Evolutionary conservation across 2,113 vertebrate genomes (phyloP).

Genomic region (Ondatra zibethicus): DNA sequence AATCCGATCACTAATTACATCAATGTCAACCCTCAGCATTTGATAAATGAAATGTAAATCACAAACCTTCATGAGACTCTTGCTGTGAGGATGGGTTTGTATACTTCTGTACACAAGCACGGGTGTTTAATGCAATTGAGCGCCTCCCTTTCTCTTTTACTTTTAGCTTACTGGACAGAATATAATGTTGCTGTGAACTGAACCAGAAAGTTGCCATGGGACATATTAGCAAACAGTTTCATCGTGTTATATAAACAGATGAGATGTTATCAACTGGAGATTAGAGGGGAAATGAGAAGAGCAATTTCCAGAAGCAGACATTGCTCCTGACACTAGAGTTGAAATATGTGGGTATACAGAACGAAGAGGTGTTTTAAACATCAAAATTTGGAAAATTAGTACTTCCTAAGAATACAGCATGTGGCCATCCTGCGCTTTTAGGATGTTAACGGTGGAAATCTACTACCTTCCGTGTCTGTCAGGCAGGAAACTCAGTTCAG

Average conservation of each 20-base stretch:
- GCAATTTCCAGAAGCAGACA: conserved; percentile 43
- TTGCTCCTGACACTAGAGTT: background rate
- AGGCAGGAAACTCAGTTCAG: conserved; percentile 5
- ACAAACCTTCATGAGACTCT: background rate
- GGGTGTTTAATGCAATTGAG: background rate
- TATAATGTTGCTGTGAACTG: background rate
- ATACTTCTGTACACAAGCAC: background rate
- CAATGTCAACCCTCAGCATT: background rate
- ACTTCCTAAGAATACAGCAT: conserved; percentile 30
- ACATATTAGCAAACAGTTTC: conserved; percentile 21
- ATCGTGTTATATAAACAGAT: background rate
- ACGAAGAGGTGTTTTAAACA: background rate
- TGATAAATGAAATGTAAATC: conserved; percentile 44
- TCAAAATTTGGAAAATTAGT: background rate
- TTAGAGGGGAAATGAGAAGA: conserved; percentile 20
- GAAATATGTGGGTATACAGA: background rate
- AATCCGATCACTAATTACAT: background rate
- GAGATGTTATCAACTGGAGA: background rate
- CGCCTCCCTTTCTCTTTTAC: background rate
- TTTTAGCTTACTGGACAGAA: conserved; percentile 1
- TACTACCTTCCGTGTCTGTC: conserved; percentile 3
- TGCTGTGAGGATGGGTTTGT: background rate
- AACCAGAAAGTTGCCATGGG: conserved; percentile 8
- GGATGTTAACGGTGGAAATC: conserved; percentile 4
- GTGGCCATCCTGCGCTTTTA: background rate